These are phyloP conservation scores for Eulemur coronatus DNA, from an alignment of 2,797 vertebrate species.

Conservation along the genomic window DNA sequence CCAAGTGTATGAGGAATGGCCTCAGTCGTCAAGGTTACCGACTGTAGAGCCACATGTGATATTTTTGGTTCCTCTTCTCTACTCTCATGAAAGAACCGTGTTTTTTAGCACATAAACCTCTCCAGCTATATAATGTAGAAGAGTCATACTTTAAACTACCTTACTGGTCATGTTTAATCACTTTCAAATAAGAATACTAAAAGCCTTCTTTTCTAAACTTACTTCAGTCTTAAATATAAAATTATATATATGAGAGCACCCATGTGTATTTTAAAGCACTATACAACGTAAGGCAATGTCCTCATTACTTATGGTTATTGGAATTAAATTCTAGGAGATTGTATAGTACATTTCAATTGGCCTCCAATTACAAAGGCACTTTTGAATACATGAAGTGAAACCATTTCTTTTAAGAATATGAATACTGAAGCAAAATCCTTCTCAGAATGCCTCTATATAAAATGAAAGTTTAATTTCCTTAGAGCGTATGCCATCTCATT, in stretches of 20 bases:
- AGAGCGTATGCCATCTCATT: not conserved
- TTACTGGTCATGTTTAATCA: not conserved
- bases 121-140: not conserved
- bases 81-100: not conserved
- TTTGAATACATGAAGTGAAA: not conserved
- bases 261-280: not conserved
- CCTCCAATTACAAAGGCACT: not conserved
- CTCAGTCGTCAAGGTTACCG: not conserved
- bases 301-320: not conserved
- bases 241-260: not conserved
- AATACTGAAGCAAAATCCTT: not conserved
- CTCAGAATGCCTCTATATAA: not conserved
- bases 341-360: not conserved
- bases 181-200: not conserved
- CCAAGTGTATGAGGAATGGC: not conserved
- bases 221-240: not conserved
- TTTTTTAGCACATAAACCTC: not conserved
- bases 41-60: not conserved
- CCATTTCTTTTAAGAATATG: not conserved
- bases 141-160: not conserved
- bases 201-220: not conserved
- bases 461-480: slow-evolving; percentile 9
- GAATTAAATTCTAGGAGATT: not conserved
- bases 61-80: not conserved
- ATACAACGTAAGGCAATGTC: not conserved